These are phyloP conservation scores for Helostoma temminkii DNA, from an alignment of 2,797 vertebrate genomes.

Conservation along the genomic window DNA sequence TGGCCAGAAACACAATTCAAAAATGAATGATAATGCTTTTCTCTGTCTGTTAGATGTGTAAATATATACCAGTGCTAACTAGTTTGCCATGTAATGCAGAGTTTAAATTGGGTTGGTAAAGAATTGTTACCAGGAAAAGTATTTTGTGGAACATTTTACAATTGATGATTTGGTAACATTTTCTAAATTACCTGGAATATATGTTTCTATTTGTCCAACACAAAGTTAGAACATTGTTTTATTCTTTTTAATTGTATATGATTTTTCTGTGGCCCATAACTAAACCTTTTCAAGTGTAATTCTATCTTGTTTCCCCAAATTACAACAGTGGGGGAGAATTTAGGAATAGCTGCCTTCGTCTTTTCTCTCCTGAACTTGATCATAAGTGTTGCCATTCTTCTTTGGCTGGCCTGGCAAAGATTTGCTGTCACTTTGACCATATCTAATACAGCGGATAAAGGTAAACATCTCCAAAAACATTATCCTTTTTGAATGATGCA, in stretches of 20 bases:
- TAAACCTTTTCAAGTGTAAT: not conserved
- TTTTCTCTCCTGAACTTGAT: constrained; percentile 60
- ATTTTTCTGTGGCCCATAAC: not conserved
- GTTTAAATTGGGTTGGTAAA: not conserved
- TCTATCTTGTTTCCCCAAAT: constrained; percentile 5
- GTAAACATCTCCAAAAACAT: constrained; percentile 33
- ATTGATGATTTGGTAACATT: not conserved
- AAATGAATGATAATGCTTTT: no score
- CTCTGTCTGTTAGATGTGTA: no score
- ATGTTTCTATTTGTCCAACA: no score
- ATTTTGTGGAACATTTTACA: no score
- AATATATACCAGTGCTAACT: no score
- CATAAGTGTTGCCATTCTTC: constrained; percentile 20
- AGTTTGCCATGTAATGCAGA: no score
- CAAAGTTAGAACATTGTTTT: no score
- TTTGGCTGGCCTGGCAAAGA: constrained; percentile 38
- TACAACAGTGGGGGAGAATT: constrained; percentile 22
- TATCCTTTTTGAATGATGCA: not conserved
- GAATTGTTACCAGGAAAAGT: not conserved
- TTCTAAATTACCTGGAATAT: not conserved
- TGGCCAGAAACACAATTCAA: no score
- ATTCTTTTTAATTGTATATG: not conserved
- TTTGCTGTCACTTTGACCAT: not conserved
- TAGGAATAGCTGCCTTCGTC: constrained; percentile 60
- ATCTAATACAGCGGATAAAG: constrained; percentile 27